A percentile compares a stretch with the other conserved stretches of the same genome.
These are phyloP conservation scores for Saccostrea echinata DNA, from an alignment of 1,140 invertebrate genomes.

Conservation along the genomic window DNA sequence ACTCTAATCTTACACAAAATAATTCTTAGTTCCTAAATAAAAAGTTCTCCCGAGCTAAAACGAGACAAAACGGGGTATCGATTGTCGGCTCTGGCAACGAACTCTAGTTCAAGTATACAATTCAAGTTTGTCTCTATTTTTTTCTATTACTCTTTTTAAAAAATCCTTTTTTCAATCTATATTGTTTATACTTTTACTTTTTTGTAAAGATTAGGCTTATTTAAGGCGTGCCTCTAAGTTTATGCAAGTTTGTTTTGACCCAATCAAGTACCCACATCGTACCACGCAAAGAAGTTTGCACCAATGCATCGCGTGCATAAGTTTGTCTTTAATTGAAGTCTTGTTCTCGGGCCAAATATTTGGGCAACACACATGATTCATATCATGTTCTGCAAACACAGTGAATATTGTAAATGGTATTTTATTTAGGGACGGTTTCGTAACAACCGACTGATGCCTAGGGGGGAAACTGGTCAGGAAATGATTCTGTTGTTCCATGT, in stretches of 20 bases:
- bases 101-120: no score
- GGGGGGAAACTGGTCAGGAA: neutral
- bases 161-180: no score
- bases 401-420: neutral
- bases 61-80: no score
- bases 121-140: no score
- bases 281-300: neutral
- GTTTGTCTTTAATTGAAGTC: neutral
- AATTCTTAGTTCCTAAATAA: no score
- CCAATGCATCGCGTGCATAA: neutral
- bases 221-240: neutral
- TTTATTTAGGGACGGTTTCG: neutral
- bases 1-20: no score
- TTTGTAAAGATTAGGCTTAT: neutral
- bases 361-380: conserved; percentile 25
- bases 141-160: no score
- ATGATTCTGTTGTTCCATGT: conserved; percentile 1
- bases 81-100: no score
- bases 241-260: neutral
- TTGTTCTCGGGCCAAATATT: neutral
- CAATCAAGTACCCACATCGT: neutral
- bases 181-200: no score
- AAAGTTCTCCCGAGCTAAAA: no score
- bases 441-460: neutral
- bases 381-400: conserved; percentile 27